These are phyloP conservation scores for Bos indicus DNA, from an alignment of 2,113 vertebrate species.

Conservation along the genomic window DNA sequence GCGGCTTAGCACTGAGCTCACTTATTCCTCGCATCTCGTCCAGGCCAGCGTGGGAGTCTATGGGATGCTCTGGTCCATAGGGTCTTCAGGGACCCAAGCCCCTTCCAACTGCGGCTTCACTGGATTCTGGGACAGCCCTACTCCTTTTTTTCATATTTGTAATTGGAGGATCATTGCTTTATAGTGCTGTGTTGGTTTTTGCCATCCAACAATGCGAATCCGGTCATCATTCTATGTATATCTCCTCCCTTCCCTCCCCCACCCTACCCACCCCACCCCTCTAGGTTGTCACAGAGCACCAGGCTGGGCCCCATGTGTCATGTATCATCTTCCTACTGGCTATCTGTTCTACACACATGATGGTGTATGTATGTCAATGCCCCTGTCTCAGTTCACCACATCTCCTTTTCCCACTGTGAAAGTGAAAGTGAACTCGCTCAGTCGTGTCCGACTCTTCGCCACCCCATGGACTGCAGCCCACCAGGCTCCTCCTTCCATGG, in stretches of 20 bases:
- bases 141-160: not conserved
- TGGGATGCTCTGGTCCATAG: fast-evolving
- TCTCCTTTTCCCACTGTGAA: not conserved
- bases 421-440: too few species aligned
- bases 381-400: not conserved
- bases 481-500: too few species aligned
- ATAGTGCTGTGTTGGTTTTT: not conserved
- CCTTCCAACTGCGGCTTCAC: not conserved
- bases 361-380: not conserved
- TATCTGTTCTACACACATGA: fast-evolving
- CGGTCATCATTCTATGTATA: not conserved
- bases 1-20: not conserved
- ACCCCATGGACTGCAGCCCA: too few species aligned
- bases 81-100: not conserved
- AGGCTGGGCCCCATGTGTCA: not conserved
- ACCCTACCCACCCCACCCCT: not conserved
- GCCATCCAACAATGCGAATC: fast-evolving
- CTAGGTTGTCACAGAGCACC: not conserved
- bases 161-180: not conserved
- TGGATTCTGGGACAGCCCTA: not conserved
- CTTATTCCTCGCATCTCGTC: not conserved
- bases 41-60: not conserved
- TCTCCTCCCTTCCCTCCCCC: not conserved
- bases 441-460: too few species aligned
- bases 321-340: not conserved